Conservation (phyloP, 1,140 invertebrate genomes). For the Geopemphigus sp. region DNA sequence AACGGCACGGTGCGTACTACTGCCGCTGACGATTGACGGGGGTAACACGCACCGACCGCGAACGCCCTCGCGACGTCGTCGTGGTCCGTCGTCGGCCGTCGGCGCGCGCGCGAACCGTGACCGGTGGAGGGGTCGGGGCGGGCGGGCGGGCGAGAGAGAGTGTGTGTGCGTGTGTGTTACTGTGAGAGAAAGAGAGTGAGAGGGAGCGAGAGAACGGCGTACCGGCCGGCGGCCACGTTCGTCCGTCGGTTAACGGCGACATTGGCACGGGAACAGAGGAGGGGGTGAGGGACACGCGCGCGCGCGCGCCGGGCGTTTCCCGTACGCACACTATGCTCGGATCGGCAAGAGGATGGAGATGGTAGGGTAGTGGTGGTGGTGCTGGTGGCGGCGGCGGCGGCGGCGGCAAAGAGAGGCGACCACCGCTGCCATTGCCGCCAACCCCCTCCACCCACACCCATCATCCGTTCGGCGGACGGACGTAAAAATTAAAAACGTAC, state of each 20-base stretch:
- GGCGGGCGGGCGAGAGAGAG: too few species aligned
- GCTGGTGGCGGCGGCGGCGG: too few species aligned
- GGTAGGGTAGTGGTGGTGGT: not conserved
- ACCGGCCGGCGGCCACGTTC: not conserved
- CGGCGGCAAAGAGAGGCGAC: not conserved
- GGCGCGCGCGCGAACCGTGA: not conserved
- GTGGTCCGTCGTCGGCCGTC: not conserved
- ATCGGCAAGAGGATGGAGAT: not conserved
- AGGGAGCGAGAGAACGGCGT: too few species aligned
- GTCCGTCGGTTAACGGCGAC: not conserved
- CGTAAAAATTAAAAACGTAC: not conserved
- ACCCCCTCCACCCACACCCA: too few species aligned
- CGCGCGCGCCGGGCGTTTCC: slow-evolving; percentile 38
- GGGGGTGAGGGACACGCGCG: too few species aligned
- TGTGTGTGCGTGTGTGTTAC: too few species aligned
- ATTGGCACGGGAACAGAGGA: not conserved
- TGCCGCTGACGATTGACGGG: not conserved
- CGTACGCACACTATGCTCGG: not conserved
- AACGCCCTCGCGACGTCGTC: not conserved
- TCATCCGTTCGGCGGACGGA: not conserved
- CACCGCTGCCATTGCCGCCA: not conserved
- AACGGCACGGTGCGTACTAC: not conserved
- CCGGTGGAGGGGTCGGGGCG: not conserved
- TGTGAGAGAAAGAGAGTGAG: too few species aligned
- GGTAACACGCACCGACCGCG: slow-evolving; percentile 11